Evolutionary conservation across 2,888 invertebrate species (phyloP).

Genomic region (Callosobruchus maculatus): DNA sequence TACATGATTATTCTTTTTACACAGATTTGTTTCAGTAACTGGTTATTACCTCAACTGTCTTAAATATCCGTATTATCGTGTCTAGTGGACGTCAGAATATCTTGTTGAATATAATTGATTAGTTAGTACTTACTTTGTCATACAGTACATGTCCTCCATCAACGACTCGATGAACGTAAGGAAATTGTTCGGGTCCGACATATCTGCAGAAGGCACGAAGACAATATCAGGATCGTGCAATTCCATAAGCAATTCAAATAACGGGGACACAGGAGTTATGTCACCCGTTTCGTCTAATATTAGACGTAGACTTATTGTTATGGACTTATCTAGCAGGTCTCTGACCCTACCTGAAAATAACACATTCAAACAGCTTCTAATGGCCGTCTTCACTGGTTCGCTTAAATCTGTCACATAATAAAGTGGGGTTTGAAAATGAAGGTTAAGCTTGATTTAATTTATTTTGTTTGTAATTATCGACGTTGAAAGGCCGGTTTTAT

Average conservation of each 20-base stretch:
- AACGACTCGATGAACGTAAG: slow-evolving; percentile 64
- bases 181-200: slow-evolving; percentile 64
- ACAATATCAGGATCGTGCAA: slow-evolving; percentile 69
- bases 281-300: slow-evolving; percentile 52
- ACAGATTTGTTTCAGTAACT: too few relatives aligned
- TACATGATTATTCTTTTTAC: too few relatives aligned
- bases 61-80: too few relatives aligned
- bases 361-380: neutral
- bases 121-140: slow-evolving; percentile 39
- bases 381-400: too few relatives aligned
- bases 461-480: too few relatives aligned
- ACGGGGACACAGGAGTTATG: slow-evolving; percentile 50
- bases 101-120: too few relatives aligned
- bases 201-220: slow-evolving; percentile 70
- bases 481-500: too few relatives aligned
- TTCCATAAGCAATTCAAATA: slow-evolving; percentile 74
- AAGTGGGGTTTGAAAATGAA: too few relatives aligned
- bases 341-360: neutral
- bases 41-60: too few relatives aligned
- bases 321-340: neutral
- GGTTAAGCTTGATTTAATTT: too few relatives aligned
- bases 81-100: too few relatives aligned
- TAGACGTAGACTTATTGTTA: neutral
- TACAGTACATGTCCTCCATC: slow-evolving; percentile 73
- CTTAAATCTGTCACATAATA: too few relatives aligned